Evolutionary conservation across 2,888 invertebrate genomes (phyloP).

Genomic region (Abscondita cerata): DNA sequence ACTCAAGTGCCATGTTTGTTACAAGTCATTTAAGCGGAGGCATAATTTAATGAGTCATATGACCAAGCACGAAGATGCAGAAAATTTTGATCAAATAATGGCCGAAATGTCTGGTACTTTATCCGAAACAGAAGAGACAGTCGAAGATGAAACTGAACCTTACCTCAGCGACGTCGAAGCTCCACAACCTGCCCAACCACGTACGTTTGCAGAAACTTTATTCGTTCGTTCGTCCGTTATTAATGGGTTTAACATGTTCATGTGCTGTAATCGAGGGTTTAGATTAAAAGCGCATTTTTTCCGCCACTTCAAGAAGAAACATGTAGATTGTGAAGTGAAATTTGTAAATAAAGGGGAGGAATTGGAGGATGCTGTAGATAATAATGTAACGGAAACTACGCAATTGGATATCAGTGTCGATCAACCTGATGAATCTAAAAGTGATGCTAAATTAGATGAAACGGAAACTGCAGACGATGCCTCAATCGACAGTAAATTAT

Average conservation of each 20-base stretch:
- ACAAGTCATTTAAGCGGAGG: slow-evolving; percentile 18
- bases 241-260: slow-evolving; percentile 7
- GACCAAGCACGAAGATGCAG: slow-evolving; percentile 14
- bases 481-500: too few relatives aligned
- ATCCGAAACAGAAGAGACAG: background rate
- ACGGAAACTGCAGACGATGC: too few relatives aligned
- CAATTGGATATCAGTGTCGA: background rate
- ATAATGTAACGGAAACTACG: background rate
- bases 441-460: too few relatives aligned
- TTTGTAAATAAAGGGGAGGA: background rate
- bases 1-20: slow-evolving; percentile 22
- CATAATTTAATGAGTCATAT: slow-evolving; percentile 21
- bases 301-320: slow-evolving; percentile 22
- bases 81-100: background rate
- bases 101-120: background rate
- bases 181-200: too few relatives aligned
- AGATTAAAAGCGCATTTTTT: slow-evolving; percentile 27
- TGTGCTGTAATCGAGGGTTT: slow-evolving; percentile 21
- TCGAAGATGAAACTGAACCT: background rate
- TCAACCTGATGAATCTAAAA: too few relatives aligned
- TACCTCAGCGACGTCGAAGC: background rate
- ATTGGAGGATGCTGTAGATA: background rate
- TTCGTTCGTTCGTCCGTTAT: too few relatives aligned
- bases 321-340: slow-evolving; percentile 5
- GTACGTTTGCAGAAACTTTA: too few relatives aligned